These are phyloP conservation scores for Cryptus armator DNA, from an alignment of 2,888 invertebrate species.

Conservation along the genomic window DNA sequence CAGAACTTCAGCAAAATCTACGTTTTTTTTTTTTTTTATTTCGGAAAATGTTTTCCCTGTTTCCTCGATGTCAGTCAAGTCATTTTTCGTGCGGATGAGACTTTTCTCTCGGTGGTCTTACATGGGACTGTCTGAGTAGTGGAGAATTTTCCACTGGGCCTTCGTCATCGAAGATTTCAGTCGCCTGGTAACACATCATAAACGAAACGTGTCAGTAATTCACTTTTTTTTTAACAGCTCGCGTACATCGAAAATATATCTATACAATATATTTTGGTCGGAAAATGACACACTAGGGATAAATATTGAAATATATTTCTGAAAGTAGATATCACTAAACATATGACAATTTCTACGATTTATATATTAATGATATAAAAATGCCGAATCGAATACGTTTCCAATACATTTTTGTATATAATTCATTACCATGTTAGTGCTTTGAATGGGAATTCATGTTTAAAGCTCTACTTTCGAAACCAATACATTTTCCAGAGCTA, in stretches of 20 bases:
- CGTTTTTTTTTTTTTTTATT: not conserved
- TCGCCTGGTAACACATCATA: conserved; percentile 39
- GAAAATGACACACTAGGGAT: too few species aligned
- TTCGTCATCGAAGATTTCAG: conserved; percentile 53
- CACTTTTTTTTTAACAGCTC: not conserved
- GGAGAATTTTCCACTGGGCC: conserved; percentile 31
- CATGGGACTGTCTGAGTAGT: conserved; percentile 2
- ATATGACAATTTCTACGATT: too few species aligned
- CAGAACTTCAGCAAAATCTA: not conserved
- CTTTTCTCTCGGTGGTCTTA: conserved; percentile 9
- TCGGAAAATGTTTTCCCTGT: conserved; percentile 12
- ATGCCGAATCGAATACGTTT: too few species aligned
- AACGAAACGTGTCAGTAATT: not conserved
- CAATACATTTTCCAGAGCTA: too few species aligned
- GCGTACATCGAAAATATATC: not conserved
- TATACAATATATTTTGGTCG: not conserved
- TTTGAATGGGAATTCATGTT: too few species aligned
- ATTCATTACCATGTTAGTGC: too few species aligned
- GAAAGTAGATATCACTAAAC: too few species aligned
- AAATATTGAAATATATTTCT: too few species aligned
- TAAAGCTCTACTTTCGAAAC: too few species aligned
- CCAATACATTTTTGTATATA: too few species aligned
- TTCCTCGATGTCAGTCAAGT: conserved; percentile 30
- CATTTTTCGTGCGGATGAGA: conserved; percentile 14
- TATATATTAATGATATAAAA: too few species aligned